Evolutionary conservation across 2,888 invertebrate genomes (phyloP).

Genomic region (Ennomos fuscantarius): DNA sequence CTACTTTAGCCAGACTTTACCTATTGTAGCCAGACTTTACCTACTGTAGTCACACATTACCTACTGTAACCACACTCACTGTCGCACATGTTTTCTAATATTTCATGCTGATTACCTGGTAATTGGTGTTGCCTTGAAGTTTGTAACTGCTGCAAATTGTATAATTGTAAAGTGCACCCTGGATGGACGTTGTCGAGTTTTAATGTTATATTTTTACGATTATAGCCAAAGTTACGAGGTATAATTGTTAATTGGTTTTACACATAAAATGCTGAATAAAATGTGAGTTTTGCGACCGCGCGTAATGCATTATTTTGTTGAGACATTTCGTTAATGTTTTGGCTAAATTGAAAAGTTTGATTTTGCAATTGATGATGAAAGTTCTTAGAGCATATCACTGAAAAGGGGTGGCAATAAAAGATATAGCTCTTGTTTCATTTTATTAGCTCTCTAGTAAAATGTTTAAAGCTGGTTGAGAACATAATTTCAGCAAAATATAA

Average conservation of each 20-base stretch:
- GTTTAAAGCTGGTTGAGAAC: too few species aligned
- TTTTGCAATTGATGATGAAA: too few species aligned
- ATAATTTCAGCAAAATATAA: too few species aligned
- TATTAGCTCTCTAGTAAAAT: too few species aligned
- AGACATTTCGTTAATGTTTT: too few species aligned
- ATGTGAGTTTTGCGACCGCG: background rate
- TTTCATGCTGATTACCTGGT: constrained; percentile 1
- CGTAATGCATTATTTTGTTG: background rate
- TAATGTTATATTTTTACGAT: constrained; percentile 9
- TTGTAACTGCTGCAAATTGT: constrained; percentile 21
- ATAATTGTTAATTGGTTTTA: constrained; percentile 11
- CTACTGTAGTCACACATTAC: background rate
- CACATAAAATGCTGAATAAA: background rate
- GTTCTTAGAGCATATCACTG: too few species aligned
- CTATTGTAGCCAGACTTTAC: background rate
- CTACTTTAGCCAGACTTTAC: background rate
- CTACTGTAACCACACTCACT: background rate
- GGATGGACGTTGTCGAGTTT: constrained; percentile 17
- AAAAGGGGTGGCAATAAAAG: too few species aligned
- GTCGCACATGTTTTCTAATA: constrained; percentile 2
- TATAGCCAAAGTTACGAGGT: constrained; percentile 14
- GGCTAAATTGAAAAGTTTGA: too few species aligned
- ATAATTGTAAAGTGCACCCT: constrained; percentile 21
- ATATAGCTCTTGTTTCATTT: too few species aligned
- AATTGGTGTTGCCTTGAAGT: constrained; percentile 13